Evolutionary conservation across 2,113 vertebrate genomes (phyloP), one percentile per base, ranked within the genome.

Genomic region (Ailuropoda melanoleuca): DNA sequence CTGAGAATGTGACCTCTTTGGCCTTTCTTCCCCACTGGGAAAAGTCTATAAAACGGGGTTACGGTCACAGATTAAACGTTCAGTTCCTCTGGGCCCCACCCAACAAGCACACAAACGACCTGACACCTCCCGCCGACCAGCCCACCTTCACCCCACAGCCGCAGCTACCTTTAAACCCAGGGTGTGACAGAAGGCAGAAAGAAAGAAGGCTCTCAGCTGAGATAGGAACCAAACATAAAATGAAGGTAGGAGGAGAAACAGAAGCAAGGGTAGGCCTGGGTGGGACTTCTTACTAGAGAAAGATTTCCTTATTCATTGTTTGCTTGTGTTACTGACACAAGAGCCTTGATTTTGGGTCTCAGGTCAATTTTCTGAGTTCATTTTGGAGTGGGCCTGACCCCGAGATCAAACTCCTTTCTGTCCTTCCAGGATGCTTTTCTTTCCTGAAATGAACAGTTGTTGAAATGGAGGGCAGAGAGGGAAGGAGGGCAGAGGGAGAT

Each of bases 391-490:
- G 77, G 48, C 43, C 58, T 72, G 88, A 95, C 88, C 18, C 0
- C 1, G 75, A 91, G 48, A 78, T n/a, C 70, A 96, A 89, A 24
- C 31, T 19, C 19, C 19, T 58, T 93, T 88, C 80, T 74, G 48
- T 84, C 66, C n/a, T 74, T 74, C 55, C 78, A 70, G 82, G 43
- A 87, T 68, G 60, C 68, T 81, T 95, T 53, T 77, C 23, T 60
- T 93, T 88, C 87, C 72, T 80, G 55, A 95, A 97, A 96, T 74
- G 66, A 89, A 95, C 0, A 88, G 68, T 15, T 90, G 66, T 56
- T 84, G 84, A 96, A 97, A 72, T 34, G 6, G 1, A 46, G 26
- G 19, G 9, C 14, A 55, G 19, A 43, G 39, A 68, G n/a, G 29
- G 15, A 84, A 60, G 60, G 56, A 90, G 50, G n/a, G 12, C 64